Evolutionary conservation across 2,113 vertebrate species (phyloP).

Genomic region (Melanostigma gelatinosum): DNA sequence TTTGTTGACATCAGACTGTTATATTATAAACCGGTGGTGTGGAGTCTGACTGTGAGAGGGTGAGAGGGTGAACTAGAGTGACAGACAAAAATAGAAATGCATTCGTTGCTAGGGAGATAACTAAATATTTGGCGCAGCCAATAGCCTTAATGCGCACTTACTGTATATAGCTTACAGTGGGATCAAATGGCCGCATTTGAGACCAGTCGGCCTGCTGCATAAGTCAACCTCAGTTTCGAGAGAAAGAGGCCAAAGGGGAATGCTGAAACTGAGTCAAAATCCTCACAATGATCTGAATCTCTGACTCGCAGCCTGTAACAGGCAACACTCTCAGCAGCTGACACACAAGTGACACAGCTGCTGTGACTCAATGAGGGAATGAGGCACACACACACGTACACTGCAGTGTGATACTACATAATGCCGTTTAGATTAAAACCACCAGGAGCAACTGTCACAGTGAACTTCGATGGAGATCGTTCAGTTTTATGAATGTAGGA

Average conservation of each 20-base stretch:
- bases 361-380: background rate
- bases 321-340: conserved; percentile 9
- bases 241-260: background rate
- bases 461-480: background rate
- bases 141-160: conserved; percentile 33
- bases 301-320: conserved; percentile 21
- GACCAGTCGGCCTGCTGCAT: background rate
- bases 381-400: background rate
- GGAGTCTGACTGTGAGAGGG: conserved; percentile 37
- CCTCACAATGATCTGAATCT: background rate
- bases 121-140: conserved; percentile 71
- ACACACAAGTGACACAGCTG: conserved; percentile 5
- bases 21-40: conserved; percentile 31
- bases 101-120: conserved; percentile 69
- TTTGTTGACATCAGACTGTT: conserved; percentile 27
- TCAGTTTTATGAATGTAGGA: background rate
- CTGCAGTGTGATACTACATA: background rate
- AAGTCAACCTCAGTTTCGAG: background rate
- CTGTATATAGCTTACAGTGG: conserved; percentile 32
- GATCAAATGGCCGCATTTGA: conserved; percentile 30
- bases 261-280: conserved; percentile 16
- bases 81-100: conserved; percentile 61
- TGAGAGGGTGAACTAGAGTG: conserved; percentile 7
- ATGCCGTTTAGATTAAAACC: background rate
- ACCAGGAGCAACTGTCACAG: background rate